Percentiles rank a stretch among this genome's conserved stretches.
phyloP scores from a whole-genome alignment of 2,113 vertebrate genomes.

The Thymallus thymallus region DNA sequence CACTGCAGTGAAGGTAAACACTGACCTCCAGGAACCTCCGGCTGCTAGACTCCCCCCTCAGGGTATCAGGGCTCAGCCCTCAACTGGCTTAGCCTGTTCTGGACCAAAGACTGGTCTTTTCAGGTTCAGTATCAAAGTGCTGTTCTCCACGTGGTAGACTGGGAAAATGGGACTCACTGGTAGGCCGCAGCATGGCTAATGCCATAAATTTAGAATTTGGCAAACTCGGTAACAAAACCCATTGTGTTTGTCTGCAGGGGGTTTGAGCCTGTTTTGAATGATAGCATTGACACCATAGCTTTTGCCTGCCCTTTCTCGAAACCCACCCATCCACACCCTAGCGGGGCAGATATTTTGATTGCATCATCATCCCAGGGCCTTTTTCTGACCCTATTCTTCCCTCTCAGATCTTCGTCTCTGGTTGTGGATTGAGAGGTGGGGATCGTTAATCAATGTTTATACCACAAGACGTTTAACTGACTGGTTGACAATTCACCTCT shows the following conservation, averaged over 20 bases:
- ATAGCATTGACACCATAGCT: constrained; percentile 4
- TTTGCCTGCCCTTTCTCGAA: not conserved
- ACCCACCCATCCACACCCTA: constrained; percentile 3
- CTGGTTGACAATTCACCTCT: constrained; percentile 9
- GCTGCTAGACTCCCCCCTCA: not conserved
- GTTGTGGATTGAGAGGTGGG: not conserved
- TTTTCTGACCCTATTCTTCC: not conserved
- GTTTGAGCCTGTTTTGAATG: not conserved
- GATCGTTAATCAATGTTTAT: constrained; percentile 28
- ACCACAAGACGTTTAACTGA: constrained; percentile 2
- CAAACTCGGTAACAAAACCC: constrained; percentile 8
- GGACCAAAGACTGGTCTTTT: not conserved
- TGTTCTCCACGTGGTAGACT: not conserved
- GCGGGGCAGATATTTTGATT: constrained; percentile 7
- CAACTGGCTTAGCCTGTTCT: not conserved
- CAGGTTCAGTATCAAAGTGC: not conserved
- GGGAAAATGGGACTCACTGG: too few species aligned
- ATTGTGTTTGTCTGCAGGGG: constrained; percentile 16
- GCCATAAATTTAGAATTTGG: not conserved
- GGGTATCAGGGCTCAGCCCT: not conserved
- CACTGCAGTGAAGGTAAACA: constrained; percentile 47
- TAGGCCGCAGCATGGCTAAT: not conserved
- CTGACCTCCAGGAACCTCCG: constrained; percentile 12
- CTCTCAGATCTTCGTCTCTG: not conserved
- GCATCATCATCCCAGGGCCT: not conserved